A percentile compares a stretch with the other conserved stretches of the same genome.
Evolutionary conservation across 2,797 vertebrate species (phyloP).

Genomic region (Oryzias dopingdopingensis): DNA sequence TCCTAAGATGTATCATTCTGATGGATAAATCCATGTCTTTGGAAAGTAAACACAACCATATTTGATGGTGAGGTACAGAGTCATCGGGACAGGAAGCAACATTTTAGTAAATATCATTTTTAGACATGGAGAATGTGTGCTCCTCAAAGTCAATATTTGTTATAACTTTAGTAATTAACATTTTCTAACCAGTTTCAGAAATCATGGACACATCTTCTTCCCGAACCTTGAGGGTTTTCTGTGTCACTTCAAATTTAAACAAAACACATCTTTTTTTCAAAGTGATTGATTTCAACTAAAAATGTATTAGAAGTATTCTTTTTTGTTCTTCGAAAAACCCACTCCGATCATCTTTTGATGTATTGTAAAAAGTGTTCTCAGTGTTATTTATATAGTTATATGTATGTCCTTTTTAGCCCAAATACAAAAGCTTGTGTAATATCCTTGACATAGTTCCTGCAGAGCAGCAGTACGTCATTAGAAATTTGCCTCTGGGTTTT

Average conservation of each 20-base stretch:
- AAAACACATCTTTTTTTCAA: not conserved
- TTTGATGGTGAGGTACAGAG: not conserved
- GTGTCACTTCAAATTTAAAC: not conserved
- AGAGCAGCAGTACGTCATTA: too few relatives aligned
- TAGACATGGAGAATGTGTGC: not conserved
- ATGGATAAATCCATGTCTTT: slow-evolving; percentile 10
- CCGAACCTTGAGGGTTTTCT: not conserved
- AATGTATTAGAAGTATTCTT: too few relatives aligned
- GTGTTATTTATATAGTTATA: too few relatives aligned
- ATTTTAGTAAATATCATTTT: too few relatives aligned
- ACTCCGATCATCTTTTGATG: too few relatives aligned
- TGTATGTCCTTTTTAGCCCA: too few relatives aligned
- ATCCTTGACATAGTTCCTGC: too few relatives aligned
- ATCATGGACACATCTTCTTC: not conserved
- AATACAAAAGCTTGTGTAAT: too few relatives aligned
- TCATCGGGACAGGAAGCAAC: not conserved
- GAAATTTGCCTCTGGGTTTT: too few relatives aligned
- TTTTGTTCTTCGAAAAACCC: too few relatives aligned
- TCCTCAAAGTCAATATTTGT: not conserved
- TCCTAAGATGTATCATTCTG: slow-evolving; percentile 20
- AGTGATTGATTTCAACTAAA: not conserved
- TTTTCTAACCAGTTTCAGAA: not conserved
- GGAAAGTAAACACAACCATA: not conserved
- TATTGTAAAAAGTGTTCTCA: too few relatives aligned
- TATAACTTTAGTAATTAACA: not conserved